phyloP scores from a whole-genome alignment of 2,113 vertebrate genomes.

The Formicarius rufipectus region DNA sequence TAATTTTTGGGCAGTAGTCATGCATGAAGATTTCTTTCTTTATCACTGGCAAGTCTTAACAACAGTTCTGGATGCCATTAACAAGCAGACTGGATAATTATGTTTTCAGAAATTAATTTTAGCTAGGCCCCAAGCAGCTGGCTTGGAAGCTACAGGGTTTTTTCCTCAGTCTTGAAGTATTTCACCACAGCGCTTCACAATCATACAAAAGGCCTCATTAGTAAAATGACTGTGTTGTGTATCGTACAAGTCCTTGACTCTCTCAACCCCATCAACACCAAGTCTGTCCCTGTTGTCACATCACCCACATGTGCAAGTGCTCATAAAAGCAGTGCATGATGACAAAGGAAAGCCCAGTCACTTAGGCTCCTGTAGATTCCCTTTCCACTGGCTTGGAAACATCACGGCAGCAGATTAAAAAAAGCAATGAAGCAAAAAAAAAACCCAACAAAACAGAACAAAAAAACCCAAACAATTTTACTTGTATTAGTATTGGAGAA shows the following conservation, averaged over 20 bases:
- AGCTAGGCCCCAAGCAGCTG: neutral
- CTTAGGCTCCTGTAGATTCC: neutral
- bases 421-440: neutral
- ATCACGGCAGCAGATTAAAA: neutral
- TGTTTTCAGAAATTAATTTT: neutral
- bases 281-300: neutral
- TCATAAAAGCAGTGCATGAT: neutral
- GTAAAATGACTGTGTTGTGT: neutral
- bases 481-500: neutral
- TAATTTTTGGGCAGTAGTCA: neutral
- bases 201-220: neutral
- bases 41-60: neutral
- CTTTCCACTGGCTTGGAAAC: neutral
- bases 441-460: neutral
- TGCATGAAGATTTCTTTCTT: neutral
- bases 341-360: neutral
- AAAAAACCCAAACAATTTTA: neutral
- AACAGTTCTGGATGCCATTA: neutral
- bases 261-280: neutral
- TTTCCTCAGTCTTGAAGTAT: neutral
- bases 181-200: neutral
- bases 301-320: neutral
- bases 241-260: neutral
- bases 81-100: fast-evolving
- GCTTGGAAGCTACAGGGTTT: neutral